phyloP scores from a whole-genome alignment of 1,140 invertebrate genomes.

The Drosophila kepulauana region DNA sequence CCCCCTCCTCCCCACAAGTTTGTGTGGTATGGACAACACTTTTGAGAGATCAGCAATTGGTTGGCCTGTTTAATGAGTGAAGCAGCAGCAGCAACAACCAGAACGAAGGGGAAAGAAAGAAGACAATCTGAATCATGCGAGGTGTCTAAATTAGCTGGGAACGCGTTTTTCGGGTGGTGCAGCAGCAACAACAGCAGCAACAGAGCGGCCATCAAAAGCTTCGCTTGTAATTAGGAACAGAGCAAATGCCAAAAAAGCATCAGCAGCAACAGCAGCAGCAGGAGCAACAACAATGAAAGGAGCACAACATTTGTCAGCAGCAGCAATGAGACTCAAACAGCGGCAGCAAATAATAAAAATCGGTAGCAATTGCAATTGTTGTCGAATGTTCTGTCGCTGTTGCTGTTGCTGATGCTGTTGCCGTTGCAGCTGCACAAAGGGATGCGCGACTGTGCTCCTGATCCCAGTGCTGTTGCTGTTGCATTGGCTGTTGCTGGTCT shows the following conservation, averaged over 20 bases:
- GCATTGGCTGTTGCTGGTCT: constrained; percentile 13
- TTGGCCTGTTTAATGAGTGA: constrained; percentile 71
- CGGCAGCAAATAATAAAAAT: constrained; percentile 74
- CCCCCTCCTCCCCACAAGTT: constrained; percentile 1
- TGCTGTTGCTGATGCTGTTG: constrained; percentile 18
- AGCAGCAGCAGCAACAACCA: background rate
- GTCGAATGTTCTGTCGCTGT: constrained; percentile 42
- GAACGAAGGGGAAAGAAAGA: background rate
- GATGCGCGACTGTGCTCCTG: constrained; percentile 44
- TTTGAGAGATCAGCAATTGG: constrained; percentile 66
- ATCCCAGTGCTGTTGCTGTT: background rate
- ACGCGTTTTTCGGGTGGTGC: constrained; percentile 72
- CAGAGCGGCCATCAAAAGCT: constrained; percentile 70
- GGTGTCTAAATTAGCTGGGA: constrained; percentile 84
- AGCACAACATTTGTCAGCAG: constrained; percentile 62
- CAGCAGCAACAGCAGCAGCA: constrained; percentile 11
- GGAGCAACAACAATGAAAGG: constrained; percentile 26
- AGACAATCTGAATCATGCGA: constrained; percentile 70
- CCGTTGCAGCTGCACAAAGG: constrained; percentile 56
- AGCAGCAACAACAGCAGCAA: background rate
- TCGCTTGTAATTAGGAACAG: constrained; percentile 71
- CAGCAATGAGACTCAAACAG: constrained; percentile 22
- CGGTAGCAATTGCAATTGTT: constrained; percentile 82
- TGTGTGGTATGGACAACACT: constrained; percentile 46
- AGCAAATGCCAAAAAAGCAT: constrained; percentile 56